A percentile compares a stretch with the other conserved stretches of the same genome.
phyloP scores from a whole-genome alignment of 2,797 vertebrate genomes.

The Chaetodon trifasciatus region DNA sequence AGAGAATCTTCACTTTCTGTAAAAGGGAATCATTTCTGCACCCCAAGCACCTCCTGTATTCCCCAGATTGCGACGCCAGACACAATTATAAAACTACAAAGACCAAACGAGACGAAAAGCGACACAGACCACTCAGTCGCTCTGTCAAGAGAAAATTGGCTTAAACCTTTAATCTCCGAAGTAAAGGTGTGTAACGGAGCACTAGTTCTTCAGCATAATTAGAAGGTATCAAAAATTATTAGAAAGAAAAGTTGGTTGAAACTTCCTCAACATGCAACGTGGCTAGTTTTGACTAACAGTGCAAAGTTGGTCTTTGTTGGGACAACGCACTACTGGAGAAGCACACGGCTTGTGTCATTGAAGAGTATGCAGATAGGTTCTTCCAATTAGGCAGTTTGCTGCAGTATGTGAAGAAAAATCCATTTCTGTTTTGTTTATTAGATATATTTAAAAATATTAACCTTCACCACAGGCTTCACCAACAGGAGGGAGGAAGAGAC shows the following conservation, averaged over 20 bases:
- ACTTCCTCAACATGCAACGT: background rate
- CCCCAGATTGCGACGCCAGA: conserved; percentile 2
- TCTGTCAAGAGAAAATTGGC: conserved; percentile 16
- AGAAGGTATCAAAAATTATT: no score
- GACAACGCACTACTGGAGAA: no score
- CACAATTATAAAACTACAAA: conserved; percentile 15
- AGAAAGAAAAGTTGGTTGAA: background rate
- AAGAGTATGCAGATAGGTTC: background rate
- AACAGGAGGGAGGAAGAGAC: conserved; percentile 41
- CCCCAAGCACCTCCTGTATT: background rate
- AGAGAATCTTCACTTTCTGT: conserved; percentile 23
- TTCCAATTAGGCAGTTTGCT: conserved; percentile 5
- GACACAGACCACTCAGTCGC: conserved; percentile 4
- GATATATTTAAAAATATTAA: conserved; percentile 46
- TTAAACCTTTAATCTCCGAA: conserved; percentile 19
- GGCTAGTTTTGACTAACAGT: background rate
- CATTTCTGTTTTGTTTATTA: conserved; percentile 49
- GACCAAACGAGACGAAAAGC: conserved; percentile 3
- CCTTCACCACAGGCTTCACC: conserved; percentile 48
- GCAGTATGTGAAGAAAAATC: conserved; percentile 10
- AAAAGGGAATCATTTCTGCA: conserved; percentile 23
- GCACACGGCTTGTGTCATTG: background rate
- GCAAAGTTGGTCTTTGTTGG: background rate
- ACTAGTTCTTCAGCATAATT: background rate
- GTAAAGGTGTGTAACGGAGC: background rate